Base-by-base conservation (phyloP, 2,888 invertebrate species). In the Thera obeliscata region DNA sequence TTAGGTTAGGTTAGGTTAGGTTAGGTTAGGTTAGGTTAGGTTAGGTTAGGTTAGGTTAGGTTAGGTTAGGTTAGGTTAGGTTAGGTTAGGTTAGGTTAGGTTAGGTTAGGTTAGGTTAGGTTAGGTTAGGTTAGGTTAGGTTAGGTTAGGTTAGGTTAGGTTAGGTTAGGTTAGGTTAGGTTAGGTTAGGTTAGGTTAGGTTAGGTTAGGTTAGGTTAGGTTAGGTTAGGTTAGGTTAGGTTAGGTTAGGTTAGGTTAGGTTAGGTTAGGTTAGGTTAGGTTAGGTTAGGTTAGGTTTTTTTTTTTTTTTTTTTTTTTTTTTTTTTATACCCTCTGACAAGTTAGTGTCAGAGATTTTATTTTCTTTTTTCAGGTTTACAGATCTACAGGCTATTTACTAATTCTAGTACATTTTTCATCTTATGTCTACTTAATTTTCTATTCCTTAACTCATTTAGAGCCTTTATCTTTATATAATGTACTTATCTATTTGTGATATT, bases 11-110 rank as follows among this genome's bases (percentile, higher is more conserved):
- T 38, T 38, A 38, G 38, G 38, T 38, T 38, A 38, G 38, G 38
- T 38, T 38, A 38, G 38, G 38, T 38, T 38, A 38, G 49, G 49
- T 50, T 50, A 50, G 49, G 49, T 50, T 50, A 50, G 49, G 49
- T 50, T 50, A 50, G 49, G 49, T 61, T 54, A 61, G 61, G 61
- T 61, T 61, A 61, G 61, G 54, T 61, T 61, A 61, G 61, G 61
- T 61, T 61, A 61, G 61, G 61, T 61, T 61, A 61, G 61, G 61
- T 61, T 61, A 61, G 61, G 61, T 61, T 61, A 61, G 61, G 61
- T 61, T 61, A 61, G 61, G 61, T 61, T 52, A 61, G 61, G 61
- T 61, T 61, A 61, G 49, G 49, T 50, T 50, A 50, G 49, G 49
- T 50, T 50, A 50, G 49, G 49, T 50, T 50, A 38, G 49, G 49